Conservation (phyloP, 2,888 invertebrate genomes). For the Agonopterix subpropinquella region DNA sequence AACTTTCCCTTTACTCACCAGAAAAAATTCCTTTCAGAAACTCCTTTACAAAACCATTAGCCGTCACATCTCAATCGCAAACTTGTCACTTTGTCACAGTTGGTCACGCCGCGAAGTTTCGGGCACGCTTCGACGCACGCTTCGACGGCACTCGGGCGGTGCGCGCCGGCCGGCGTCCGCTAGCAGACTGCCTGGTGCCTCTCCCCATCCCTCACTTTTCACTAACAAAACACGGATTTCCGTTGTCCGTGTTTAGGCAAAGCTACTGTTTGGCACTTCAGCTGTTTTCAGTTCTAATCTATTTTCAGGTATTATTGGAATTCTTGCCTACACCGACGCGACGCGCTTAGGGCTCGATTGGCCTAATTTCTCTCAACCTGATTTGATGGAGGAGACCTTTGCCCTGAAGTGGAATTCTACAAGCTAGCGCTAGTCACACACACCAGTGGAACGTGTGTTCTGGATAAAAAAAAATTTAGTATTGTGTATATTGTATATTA, state of each 20-base stretch:
- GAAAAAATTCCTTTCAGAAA: background rate
- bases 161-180: constrained; percentile 53
- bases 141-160: constrained; percentile 23
- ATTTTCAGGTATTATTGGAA: background rate
- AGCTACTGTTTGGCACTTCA: too few species aligned
- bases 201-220: constrained; percentile 16
- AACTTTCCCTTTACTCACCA: too few species aligned
- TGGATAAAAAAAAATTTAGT: too few species aligned
- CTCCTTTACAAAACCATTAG: background rate
- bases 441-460: background rate
- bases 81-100: background rate
- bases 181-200: constrained; percentile 51
- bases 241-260: constrained; percentile 1
- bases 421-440: background rate
- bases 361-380: too few species aligned
- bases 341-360: too few species aligned
- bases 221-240: constrained; percentile 7
- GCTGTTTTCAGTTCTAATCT: too few species aligned
- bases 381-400: too few species aligned
- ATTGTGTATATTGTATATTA: too few species aligned
- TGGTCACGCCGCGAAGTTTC: constrained; percentile 3
- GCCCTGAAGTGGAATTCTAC: background rate
- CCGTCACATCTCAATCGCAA: constrained; percentile 1
- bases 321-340: background rate
- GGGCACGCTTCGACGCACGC: background rate